A percentile compares a stretch with the other conserved stretches of the same genome.
These are phyloP conservation scores for Rhingia campestris DNA, from an alignment of 2,888 invertebrate species.

Conservation along the genomic window DNA sequence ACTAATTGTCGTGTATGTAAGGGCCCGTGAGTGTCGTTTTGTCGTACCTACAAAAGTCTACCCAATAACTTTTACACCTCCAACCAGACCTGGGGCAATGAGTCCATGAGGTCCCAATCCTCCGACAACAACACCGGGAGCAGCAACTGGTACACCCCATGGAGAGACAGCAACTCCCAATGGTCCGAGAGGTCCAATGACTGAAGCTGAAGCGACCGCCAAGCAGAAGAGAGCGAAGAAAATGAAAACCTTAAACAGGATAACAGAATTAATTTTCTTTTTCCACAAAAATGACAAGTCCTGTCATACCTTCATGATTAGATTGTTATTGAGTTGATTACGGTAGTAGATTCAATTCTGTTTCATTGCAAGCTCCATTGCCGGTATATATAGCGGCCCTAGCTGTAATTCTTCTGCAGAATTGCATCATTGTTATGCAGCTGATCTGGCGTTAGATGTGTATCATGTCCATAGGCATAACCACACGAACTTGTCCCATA, in stretches of 20 bases:
- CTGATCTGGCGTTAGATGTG: not conserved
- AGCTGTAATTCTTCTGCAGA: slow-evolving; percentile 37
- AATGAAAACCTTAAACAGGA: slow-evolving; percentile 56
- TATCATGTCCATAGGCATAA: slow-evolving; percentile 45
- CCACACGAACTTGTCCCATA: slow-evolving; percentile 52
- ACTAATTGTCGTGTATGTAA: slow-evolving; percentile 10
- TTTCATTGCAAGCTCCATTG: not conserved
- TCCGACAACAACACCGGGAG: slow-evolving; percentile 57
- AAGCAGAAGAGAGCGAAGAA: slow-evolving; percentile 73
- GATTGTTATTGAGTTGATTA: slow-evolving; percentile 56
- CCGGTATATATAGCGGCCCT: slow-evolving; percentile 44
- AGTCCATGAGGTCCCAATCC: slow-evolving; percentile 60
- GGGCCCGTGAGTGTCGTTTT: not conserved
- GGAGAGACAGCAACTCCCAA: slow-evolving; percentile 58
- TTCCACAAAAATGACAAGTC: not conserved
- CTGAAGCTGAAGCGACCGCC: slow-evolving; percentile 69
- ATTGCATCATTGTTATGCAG: slow-evolving; percentile 65
- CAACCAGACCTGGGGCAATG: slow-evolving; percentile 49
- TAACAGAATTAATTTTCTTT: not conserved
- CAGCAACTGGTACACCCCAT: slow-evolving; percentile 53
- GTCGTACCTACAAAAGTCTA: not conserved
- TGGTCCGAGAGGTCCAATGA: slow-evolving; percentile 50
- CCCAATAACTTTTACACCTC: slow-evolving; percentile 60
- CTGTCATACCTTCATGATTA: slow-evolving; percentile 57
- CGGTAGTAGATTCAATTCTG: slow-evolving; percentile 64